Percentiles rank a stretch among this genome's conserved stretches.
Evolutionary conservation across 2,888 invertebrate genomes (phyloP).

Genomic region (Microctonus hyperodae): DNA sequence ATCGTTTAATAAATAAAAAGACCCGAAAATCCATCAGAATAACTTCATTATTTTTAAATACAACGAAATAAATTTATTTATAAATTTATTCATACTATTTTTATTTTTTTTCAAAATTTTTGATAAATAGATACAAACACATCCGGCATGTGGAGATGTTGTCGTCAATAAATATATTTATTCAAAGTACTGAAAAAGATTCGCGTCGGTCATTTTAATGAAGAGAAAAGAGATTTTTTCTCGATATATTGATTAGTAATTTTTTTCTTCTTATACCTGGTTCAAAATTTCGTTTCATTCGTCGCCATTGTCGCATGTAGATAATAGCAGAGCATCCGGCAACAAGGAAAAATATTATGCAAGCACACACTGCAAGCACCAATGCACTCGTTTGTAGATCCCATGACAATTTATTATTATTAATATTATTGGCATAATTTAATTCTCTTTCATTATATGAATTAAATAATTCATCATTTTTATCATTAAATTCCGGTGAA

Average conservation of each 20-base stretch:
- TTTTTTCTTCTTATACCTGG: constrained; percentile 69
- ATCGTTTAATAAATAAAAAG: too few species aligned
- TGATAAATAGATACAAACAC: neutral
- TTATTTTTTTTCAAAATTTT: too few species aligned
- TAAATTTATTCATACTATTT: neutral
- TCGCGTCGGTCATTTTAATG: neutral
- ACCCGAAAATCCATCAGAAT: too few species aligned
- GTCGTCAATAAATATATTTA: too few species aligned
- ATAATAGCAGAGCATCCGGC: constrained; percentile 79
- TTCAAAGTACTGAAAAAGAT: neutral
- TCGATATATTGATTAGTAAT: too few species aligned
- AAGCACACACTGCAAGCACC: constrained; percentile 76
- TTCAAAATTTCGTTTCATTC: constrained; percentile 78
- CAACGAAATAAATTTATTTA: neutral
- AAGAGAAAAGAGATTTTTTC: neutral
- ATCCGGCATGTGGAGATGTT: neutral
- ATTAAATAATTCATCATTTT: neutral
- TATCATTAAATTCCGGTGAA: neutral
- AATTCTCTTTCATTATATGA: neutral
- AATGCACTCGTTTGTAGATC: constrained; percentile 79
- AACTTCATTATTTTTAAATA: too few species aligned
- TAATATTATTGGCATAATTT: constrained; percentile 34
- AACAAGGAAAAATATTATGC: constrained; percentile 80
- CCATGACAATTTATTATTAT: constrained; percentile 67
- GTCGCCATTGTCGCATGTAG: constrained; percentile 81